Conservation (phyloP, 2,888 invertebrate genomes). For the Geophilus truncorum region DNA sequence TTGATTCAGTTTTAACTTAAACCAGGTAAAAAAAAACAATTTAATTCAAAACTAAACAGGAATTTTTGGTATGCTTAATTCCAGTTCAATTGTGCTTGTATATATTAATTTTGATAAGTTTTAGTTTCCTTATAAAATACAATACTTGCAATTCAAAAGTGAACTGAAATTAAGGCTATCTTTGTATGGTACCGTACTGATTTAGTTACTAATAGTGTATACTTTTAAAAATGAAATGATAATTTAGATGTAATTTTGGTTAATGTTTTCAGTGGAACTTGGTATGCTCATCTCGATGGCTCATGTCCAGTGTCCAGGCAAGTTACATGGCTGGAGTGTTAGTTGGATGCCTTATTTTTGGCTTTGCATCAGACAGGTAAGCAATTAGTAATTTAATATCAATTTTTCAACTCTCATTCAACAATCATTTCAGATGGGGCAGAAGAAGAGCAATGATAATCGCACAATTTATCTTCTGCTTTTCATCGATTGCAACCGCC, state of each 20-base stretch:
- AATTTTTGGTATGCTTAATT: too few species aligned
- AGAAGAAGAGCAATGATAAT: conserved; percentile 69
- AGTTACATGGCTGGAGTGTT: conserved; percentile 72
- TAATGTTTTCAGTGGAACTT: conserved; percentile 62
- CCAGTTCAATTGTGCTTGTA: too few species aligned
- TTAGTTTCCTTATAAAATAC: too few species aligned
- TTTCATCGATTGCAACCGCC: conserved; percentile 62
- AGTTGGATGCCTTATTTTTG: conserved; percentile 65
- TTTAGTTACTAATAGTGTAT: too few species aligned
- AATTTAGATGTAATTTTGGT: neutral
- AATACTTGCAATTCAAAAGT: too few species aligned
- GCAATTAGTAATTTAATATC: neutral
- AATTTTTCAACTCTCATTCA: neutral
- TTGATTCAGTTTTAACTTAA: too few species aligned
- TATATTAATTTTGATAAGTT: too few species aligned
- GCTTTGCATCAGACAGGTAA: conserved; percentile 71
- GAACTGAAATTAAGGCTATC: too few species aligned
- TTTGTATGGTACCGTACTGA: too few species aligned
- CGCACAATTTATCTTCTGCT: conserved; percentile 60
- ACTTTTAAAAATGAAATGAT: too few species aligned
- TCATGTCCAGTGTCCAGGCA: conserved; percentile 61
- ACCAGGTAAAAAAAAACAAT: too few species aligned
- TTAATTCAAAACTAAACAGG: too few species aligned
- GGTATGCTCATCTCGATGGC: conserved; percentile 61
- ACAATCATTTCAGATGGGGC: conserved; percentile 56